A percentile compares a stretch with the other conserved stretches of the same genome.
phyloP scores from a whole-genome alignment of 2,888 invertebrate genomes.

The Noctuana brunneofusca region DNA sequence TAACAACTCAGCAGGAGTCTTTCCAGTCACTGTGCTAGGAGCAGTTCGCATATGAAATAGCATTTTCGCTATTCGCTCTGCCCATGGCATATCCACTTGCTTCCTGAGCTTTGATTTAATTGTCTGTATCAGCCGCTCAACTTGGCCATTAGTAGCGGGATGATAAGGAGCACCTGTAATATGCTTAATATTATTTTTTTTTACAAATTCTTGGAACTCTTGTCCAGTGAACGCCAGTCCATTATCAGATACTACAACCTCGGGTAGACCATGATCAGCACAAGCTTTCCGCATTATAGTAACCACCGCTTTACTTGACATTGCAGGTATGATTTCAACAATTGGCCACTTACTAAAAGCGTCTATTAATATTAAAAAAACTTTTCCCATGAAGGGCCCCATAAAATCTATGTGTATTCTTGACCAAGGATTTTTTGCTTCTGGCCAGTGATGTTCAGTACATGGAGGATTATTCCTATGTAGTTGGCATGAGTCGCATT shows the following conservation, averaged over 20 bases:
- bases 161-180: conserved; percentile 37
- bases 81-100: conserved; percentile 27
- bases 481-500: conserved; percentile 3
- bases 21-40: conserved; percentile 35
- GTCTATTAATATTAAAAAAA: conserved; percentile 36
- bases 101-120: conserved; percentile 37
- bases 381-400: conserved; percentile 36
- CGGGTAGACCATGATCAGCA: conserved; percentile 35
- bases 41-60: conserved; percentile 34
- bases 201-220: conserved; percentile 37
- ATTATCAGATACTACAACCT: conserved; percentile 30
- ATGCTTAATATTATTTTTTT: conserved; percentile 35
- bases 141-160: conserved; percentile 38
- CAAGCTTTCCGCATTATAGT: conserved; percentile 24
- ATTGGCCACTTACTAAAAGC: conserved; percentile 36
- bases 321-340: conserved; percentile 29
- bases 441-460: conserved; percentile 33
- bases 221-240: conserved; percentile 34
- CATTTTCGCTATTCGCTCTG: conserved; percentile 34
- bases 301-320: conserved; percentile 31
- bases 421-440: conserved; percentile 35
- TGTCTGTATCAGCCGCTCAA: conserved; percentile 38
- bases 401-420: conserved; percentile 37
- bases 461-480: conserved; percentile 33
- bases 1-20: conserved; percentile 38